Conservation (phyloP, 30 jellyfish, hydroid and myxozoan species). For the Aurelia coerulea region DNA sequence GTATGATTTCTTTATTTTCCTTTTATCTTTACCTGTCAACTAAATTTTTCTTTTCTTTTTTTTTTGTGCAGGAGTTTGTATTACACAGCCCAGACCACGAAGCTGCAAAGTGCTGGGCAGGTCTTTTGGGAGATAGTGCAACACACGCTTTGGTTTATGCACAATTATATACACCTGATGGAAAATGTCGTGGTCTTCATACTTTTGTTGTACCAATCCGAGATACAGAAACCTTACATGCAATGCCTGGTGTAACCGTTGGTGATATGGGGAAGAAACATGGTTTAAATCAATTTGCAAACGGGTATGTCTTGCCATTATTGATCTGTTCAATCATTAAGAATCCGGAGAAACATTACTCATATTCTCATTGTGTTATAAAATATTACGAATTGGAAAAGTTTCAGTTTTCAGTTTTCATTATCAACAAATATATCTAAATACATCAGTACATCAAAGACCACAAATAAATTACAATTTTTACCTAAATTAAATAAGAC, state of each 20-base stretch:
- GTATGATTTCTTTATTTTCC: no score
- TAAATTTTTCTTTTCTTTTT: background rate
- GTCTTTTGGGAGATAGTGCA: slow-evolving; percentile 93
- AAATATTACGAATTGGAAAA: no score
- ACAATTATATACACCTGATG: slow-evolving; percentile 94
- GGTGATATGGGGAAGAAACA: slow-evolving; percentile 97
- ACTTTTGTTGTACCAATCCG: slow-evolving; percentile 89
- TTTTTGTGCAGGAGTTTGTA: slow-evolving; percentile 79
- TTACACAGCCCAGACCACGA: slow-evolving; percentile 84
- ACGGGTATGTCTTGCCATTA: slow-evolving; percentile 65
- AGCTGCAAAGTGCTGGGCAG: slow-evolving; percentile 98
- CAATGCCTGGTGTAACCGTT: slow-evolving; percentile 90
- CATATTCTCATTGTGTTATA: no score
- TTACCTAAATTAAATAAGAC: no score
- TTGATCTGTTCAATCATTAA: no score
- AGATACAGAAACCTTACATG: slow-evolving; percentile 47
- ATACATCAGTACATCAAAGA: no score
- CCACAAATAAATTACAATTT: no score
- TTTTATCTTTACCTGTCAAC: no score
- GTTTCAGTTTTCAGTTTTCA: no score
- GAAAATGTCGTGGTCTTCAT: slow-evolving; percentile 94
- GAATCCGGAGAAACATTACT: no score
- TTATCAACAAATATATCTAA: no score
- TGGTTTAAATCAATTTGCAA: slow-evolving; percentile 84
- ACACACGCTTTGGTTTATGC: slow-evolving; percentile 94